These are phyloP conservation scores for Physella acuta DNA, from an alignment of 1,140 invertebrate genomes.

Conservation along the genomic window DNA sequence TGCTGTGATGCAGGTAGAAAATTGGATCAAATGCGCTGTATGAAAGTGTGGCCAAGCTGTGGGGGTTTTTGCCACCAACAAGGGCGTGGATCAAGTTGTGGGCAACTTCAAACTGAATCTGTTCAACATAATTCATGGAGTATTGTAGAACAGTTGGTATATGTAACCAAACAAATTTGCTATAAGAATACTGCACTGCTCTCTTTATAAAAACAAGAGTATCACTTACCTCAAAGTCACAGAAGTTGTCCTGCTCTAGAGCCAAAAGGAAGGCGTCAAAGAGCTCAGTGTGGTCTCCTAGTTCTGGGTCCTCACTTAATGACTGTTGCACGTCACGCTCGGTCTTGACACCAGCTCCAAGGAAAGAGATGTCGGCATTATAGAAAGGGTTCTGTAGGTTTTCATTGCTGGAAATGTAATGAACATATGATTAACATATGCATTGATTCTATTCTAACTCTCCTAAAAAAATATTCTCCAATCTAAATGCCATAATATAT, in stretches of 20 bases:
- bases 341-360: not conserved
- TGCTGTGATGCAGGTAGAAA: conserved; percentile 30
- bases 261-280: conserved; percentile 33
- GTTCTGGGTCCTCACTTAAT: too few relatives aligned
- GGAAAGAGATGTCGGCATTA: conserved; percentile 28
- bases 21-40: conserved; percentile 34
- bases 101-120: conserved; percentile 32
- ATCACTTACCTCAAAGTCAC: conserved; percentile 32
- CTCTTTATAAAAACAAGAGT: not conserved
- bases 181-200: too few relatives aligned
- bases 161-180: too few relatives aligned
- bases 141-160: too few relatives aligned
- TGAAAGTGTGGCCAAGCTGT: conserved; percentile 29
- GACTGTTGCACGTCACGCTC: not conserved
- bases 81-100: conserved; percentile 31
- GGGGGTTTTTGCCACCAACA: conserved; percentile 25
- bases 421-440: too few relatives aligned
- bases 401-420: too few relatives aligned
- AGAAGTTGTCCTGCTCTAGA: conserved; percentile 36
- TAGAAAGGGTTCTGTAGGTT: conserved; percentile 38
- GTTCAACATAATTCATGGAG: too few relatives aligned
- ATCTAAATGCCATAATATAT: too few relatives aligned
- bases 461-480: too few relatives aligned
- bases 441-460: too few relatives aligned
- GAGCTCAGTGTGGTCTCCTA: conserved; percentile 25